Conservation (phyloP, 2,888 invertebrate species). For the Scaptomyza flava region DNA sequence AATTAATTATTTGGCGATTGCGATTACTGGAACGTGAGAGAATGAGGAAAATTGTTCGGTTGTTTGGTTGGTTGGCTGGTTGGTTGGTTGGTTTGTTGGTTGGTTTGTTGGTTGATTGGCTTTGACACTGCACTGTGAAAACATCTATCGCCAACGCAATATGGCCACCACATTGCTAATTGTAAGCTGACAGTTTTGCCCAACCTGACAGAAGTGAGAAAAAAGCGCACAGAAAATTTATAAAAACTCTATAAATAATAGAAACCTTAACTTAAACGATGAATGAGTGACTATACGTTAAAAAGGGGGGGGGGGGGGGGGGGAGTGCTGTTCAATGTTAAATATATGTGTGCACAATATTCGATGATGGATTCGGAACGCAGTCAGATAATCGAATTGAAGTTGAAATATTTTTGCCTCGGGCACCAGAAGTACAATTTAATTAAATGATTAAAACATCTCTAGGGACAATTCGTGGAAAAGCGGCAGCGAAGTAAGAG, state of each 20-base stretch:
- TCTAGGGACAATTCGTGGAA: not conserved
- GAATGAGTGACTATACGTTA: not conserved
- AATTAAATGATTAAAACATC: constrained; percentile 48
- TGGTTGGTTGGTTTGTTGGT: not conserved
- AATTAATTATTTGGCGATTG: not conserved
- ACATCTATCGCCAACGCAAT: constrained; percentile 30
- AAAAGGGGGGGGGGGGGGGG: not conserved
- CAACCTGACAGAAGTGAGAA: constrained; percentile 12
- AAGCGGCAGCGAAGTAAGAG: not conserved
- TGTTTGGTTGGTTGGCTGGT: no score
- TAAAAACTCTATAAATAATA: not conserved
- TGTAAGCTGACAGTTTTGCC: constrained; percentile 50
- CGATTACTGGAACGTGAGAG: constrained; percentile 6
- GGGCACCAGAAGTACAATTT: constrained; percentile 18
- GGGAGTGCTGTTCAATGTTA: constrained; percentile 6
- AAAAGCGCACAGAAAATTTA: not conserved
- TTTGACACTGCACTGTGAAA: constrained; percentile 3
- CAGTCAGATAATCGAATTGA: constrained; percentile 33
- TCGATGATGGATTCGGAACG: constrained; percentile 16
- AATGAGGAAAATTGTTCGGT: not conserved
- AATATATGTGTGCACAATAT: constrained; percentile 8
- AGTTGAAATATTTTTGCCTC: constrained; percentile 16
- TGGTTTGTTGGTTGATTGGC: not conserved
- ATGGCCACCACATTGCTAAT: constrained; percentile 61
- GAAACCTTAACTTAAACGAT: constrained; percentile 6